Conservation (phyloP, 2,797 vertebrate species). For the Spinus pinus region DNA sequence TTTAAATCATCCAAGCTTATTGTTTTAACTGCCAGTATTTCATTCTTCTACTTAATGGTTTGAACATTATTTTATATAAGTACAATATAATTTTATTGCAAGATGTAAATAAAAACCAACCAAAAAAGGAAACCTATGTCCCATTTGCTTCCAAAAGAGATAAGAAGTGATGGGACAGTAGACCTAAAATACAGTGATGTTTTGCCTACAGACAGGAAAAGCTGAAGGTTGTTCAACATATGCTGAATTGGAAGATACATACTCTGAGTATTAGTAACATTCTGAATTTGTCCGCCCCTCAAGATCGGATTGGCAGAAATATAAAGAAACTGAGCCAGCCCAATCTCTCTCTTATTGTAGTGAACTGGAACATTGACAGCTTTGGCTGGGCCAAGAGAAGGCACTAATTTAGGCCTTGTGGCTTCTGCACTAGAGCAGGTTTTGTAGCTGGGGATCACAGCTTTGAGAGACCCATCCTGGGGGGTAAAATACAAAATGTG, state of each 20-base stretch:
- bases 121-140: not conserved
- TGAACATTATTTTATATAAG: slow-evolving; percentile 49
- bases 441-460: not conserved
- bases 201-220: slow-evolving; percentile 13
- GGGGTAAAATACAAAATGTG: not conserved
- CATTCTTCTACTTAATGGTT: slow-evolving; percentile 50
- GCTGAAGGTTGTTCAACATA: not conserved
- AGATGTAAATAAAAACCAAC: not conserved
- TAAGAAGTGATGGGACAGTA: not conserved
- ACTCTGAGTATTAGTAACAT: not conserved
- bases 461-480: not conserved
- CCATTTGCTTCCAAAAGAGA: not conserved
- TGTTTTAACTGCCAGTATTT: slow-evolving; percentile 57
- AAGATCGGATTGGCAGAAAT: not conserved
- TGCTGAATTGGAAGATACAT: not conserved
- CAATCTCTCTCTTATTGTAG: not conserved
- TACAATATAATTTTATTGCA: slow-evolving; percentile 14
- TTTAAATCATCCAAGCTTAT: slow-evolving; percentile 50
- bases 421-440: not conserved
- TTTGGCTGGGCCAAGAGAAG: not conserved
- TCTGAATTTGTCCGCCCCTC: not conserved
- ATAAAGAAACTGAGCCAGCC: not conserved
- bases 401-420: not conserved
- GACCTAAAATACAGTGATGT: not conserved
- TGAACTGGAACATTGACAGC: not conserved